Base-by-base conservation (phyloP, 2,113 vertebrate genomes). In the Pithys albifrons region DNA sequence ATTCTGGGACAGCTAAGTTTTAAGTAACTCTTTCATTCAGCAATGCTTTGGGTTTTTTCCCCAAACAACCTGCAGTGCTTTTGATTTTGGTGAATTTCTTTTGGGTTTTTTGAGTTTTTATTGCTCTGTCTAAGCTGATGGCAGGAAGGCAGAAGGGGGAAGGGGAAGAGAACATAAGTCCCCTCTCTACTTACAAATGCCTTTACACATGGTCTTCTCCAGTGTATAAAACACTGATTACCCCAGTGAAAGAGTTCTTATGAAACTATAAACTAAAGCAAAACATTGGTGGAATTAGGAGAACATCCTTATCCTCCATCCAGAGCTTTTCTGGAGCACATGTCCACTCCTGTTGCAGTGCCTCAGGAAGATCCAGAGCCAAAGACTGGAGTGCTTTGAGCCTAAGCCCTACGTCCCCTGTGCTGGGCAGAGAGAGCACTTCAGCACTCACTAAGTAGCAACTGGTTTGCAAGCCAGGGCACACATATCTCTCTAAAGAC, bases 361-460 rank as follows among this genome's bases (percentile, higher is more conserved):
- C 15, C 10, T 45, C 29, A 17, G 61, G 45, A 78, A 35, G 59
- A 22, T 69, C 54, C 55, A 52, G 66, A 88, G 54, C 25, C 39
- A 35, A 54, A 52, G 49, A 20, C 6, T 39, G 25, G 41, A 67
- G 29, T 22, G 6, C 8, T 41, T 73, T 48, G 45, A 67, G 59
- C 19, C n/a, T 46, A 24, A 67, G 48, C n/a, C 28, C 27, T 71
- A 3, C 0, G 0, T 31, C 6, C 25, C 27, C 35, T 25, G 8
- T 5, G 3, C 19, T 18, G 14, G 9, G 18, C 49, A 35, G 37
- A 35, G 65, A 10, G 3, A 65, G 37, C 28, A 17, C 22, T 64
- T 35, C 39, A 59, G 16, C 27, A 18, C 12, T 64, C 15, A 16
- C n/a, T 15, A 35, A 23, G 7, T 3, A 64, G 27, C 55, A 35